These are phyloP conservation scores for Lasioglossum malachurum DNA, from an alignment of 2,888 invertebrate genomes.

Conservation along the genomic window DNA sequence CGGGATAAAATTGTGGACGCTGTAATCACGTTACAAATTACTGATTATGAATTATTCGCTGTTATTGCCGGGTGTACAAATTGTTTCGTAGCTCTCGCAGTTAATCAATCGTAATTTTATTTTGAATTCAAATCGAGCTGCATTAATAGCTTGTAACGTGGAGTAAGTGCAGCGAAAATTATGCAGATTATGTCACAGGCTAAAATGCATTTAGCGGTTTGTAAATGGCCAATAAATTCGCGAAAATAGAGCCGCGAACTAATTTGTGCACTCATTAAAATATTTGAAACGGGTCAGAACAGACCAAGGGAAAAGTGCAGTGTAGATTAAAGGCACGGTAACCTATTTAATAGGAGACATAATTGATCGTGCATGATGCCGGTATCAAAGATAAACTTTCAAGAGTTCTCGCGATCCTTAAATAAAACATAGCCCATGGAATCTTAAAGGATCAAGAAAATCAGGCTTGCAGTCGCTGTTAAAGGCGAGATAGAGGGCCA, in stretches of 20 bases:
- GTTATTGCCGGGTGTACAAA: not conserved
- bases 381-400: conserved; percentile 53
- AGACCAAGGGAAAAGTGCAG: not conserved
- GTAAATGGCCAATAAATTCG: not conserved
- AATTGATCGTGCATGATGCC: conserved; percentile 36
- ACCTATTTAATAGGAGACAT: conserved; percentile 42
- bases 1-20: not conserved
- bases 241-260: not conserved
- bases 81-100: not conserved
- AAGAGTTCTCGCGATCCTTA: conserved; percentile 35
- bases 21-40: not conserved
- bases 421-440: conserved; percentile 58
- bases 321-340: not conserved
- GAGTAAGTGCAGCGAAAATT: not conserved
- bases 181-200: not conserved
- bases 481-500: conserved; percentile 49
- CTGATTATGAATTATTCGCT: not conserved
- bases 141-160: not conserved
- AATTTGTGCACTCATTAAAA: not conserved
- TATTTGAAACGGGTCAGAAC: conserved; percentile 17
- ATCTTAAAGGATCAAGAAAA: conserved; percentile 61
- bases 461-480: conserved; percentile 52
- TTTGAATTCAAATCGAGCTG: not conserved
- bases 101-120: not conserved
- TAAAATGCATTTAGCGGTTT: not conserved